Evolutionary conservation across 2,888 invertebrate species (phyloP), one percentile per base, ranked within the genome.

Genomic region (Acholoe squamosa): DNA sequence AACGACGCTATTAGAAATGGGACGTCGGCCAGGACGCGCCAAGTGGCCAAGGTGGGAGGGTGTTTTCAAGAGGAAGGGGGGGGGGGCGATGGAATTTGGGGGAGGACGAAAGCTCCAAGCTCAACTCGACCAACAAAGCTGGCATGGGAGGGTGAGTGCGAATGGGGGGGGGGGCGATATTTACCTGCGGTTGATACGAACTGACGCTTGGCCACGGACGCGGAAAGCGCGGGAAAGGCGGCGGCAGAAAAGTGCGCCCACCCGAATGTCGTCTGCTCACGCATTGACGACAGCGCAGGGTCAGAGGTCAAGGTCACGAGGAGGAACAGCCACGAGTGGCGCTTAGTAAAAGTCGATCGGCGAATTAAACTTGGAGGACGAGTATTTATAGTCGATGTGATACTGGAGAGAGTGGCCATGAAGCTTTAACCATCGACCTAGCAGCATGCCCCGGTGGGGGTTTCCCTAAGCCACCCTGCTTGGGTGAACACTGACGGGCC

Each of bases 1-100:
- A 71, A 71, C 71, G 71, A 71, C 71, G 71, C 71, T 28, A 71
- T 71, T 71, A 71, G 71, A 71, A 71, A 71, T 25, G 71, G 71
- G 71, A 71, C 71, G 71, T 28, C 25, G 71, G 71, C 71, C 71
- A 43, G 43, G 25, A 1, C 34, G 43, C 25, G 76, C 25, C 25
- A 76, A 76, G 76, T 25, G 31, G 76, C 25, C 28, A 1, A 28
- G 76, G 31, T 25, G 76, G 31, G 31, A 31, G 31, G 16, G 31
- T 3, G 43, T n/a, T 22, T 28, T n/a, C 34, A 43, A 34, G 80
- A n/a, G 34, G 22, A 19, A 43, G 5, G 34, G 14, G 25, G 3
- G 33, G 80, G 34, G 80, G 19, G 80, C 16, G 33, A 31, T 33
- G 31, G 33, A 7, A 1, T 80, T 16, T 19, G 28, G 80, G 25